Base-by-base conservation (phyloP, 2,888 invertebrate genomes). In the Dasysyrphus albostriatus region DNA sequence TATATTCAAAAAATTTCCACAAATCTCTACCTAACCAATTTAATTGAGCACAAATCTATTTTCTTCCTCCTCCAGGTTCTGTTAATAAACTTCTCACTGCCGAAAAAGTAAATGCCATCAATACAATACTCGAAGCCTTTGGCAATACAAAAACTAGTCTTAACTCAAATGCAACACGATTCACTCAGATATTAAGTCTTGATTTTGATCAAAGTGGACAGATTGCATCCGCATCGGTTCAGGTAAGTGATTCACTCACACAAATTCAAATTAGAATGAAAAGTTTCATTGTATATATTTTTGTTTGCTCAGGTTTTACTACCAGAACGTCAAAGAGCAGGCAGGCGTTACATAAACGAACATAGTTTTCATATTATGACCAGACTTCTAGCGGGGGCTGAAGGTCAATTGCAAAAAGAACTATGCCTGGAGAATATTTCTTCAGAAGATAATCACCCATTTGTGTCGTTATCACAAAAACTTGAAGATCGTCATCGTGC, bases 121-220 rank as follows among this genome's bases (percentile, higher is more conserved):
- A 96, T 92, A 96, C 96, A 9, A 95, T 98, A 29, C 93, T 98
- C 82, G 98, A 98, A 91, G 95, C 97, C 7, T 98, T 99, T 92
- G 98, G 98, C 58, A 98, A 98, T 93, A 95, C 95, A 92, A 95
- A 96, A 90, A 98, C 98, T 0, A 95, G 95, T 56, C 95, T 97
- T 90, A 98, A 98, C 93, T 93, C 95, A 8, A 97, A 97, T 93
- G 98, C 98, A 12, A 97, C 98, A 0, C 95, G 98, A 72, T 98
- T 97, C 93, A 97, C 98, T 2, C 97, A 98, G 89, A 94, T 98
- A n/a, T 96, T 98, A 89, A 98, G 98, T 75, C 93, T 99, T 89
- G 98, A 99, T 92, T 98, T 98, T 92, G 98, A 99, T 93, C 97
- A 98, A 90, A 96, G 97, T 59, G 98, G 98, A 34, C 96, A 96